Conservation (phyloP, 2,797 vertebrate genomes). For the Periophthalmus magnuspinnatus region DNA sequence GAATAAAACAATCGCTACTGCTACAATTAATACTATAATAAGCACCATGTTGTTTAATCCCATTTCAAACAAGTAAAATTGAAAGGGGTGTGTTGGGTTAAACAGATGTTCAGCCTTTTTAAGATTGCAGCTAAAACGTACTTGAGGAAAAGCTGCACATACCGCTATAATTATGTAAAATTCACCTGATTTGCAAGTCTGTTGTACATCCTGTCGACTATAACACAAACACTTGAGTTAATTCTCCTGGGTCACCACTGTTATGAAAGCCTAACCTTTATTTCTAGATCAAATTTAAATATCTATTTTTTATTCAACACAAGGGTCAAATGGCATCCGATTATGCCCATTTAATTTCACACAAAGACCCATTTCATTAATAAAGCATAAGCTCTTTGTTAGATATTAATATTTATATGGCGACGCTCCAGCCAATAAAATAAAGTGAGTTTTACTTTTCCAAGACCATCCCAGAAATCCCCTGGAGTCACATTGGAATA, state of each 20-base stretch:
- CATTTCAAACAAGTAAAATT: neutral
- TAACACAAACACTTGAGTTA: conserved; percentile 25
- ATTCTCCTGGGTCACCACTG: conserved; percentile 30
- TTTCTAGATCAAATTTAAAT: conserved; percentile 44
- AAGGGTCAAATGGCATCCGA: conserved; percentile 55
- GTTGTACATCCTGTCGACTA: neutral
- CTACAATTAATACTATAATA: neutral
- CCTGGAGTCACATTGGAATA: conserved; percentile 7
- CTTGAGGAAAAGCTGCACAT: neutral
- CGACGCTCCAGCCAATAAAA: conserved; percentile 51
- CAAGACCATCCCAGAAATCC: conserved; percentile 28
- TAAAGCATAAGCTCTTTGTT: conserved; percentile 59
- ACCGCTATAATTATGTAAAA: neutral
- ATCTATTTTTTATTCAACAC: conserved; percentile 50
- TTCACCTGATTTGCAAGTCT: neutral
- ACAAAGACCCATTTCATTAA: conserved; percentile 65
- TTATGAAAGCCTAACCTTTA: conserved; percentile 44
- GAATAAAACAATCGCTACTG: neutral
- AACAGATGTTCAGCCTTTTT: neutral
- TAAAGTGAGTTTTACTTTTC: conserved; percentile 47
- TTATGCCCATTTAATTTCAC: conserved; percentile 66
- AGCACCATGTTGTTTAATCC: neutral
- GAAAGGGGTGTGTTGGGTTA: neutral
- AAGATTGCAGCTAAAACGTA: neutral
- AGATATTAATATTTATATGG: conserved; percentile 65